Base-by-base conservation (phyloP, 2,888 invertebrate genomes). In the Eupeodes latifasciatus region DNA sequence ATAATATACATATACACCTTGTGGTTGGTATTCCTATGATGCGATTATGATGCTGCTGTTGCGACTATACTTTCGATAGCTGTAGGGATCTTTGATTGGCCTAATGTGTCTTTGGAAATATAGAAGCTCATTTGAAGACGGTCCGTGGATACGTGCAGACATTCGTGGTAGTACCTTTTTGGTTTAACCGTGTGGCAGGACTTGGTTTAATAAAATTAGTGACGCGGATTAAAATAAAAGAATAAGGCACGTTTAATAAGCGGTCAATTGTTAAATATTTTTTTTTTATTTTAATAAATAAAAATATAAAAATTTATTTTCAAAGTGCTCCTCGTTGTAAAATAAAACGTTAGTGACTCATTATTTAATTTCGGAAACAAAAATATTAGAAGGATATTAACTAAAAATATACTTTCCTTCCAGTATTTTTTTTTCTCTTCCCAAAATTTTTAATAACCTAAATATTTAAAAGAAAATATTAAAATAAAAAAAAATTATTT, bases 41-140 rank as follows among this genome's bases (percentile, higher is more conserved):
- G 81, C 77, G 85, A 69, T 62, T 85, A 81, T 85, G 62, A 81
- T 84, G 72, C 66, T 76, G 72, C 57, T 87, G 80, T 53, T 76
- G 47, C 71, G 71, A 34, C 49, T 47, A 34, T 74, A 40, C 80
- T 59, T 64, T 79, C 27, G 57, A 14, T n/a, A 76, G 53, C 77
- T 67, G 61, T 62, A 72, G 71, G 79, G 55, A 81, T 44, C 75
- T 76, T 81, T 78, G 86, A 85, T 86, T 89, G 89, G 90, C 81
- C 87, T 85, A 88, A 88, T 80, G 69, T 89, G 86, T 88, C 93
- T 92, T 93, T 93, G 92, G 92, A 93, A 93, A 92, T 92, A 91
- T 91, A 91, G 91, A 92, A 92, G 92, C 92, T 93, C 93, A 93
- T 92, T 93, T 92, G 93, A 93, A 93, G 92, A 92, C 92, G 93